Percentiles rank a stretch among this genome's conserved stretches.
Evolutionary conservation across 2,888 invertebrate genomes (phyloP).

Genomic region (Luperina nickerlii): DNA sequence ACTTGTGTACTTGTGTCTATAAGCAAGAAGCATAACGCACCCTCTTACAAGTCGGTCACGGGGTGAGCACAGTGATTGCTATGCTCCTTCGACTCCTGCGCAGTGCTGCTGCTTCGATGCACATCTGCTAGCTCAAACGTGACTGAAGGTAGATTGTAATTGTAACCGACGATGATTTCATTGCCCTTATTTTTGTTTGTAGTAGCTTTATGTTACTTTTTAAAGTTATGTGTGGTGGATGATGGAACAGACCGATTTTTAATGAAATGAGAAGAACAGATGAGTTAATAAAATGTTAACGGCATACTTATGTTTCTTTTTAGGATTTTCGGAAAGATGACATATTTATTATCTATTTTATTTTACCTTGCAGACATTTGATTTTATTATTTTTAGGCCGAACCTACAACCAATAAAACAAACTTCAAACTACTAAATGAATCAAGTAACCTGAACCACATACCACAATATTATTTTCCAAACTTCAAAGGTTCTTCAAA

Average conservation of each 20-base stretch:
- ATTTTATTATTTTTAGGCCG: background rate
- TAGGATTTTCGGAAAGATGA: background rate
- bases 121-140: slow-evolving; percentile 52
- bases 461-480: slow-evolving; percentile 13
- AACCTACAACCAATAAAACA: background rate
- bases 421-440: background rate
- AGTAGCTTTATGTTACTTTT: background rate
- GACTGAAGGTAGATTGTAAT: slow-evolving; percentile 44
- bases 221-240: slow-evolving; percentile 4
- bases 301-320: background rate
- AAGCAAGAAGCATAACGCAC: slow-evolving; percentile 77
- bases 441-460: slow-evolving; percentile 11
- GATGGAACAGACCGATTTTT: slow-evolving; percentile 1
- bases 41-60: slow-evolving; percentile 73
- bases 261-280: background rate
- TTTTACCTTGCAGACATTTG: background rate
- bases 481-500: slow-evolving; percentile 28
- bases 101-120: slow-evolving; percentile 68
- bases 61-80: slow-evolving; percentile 77
- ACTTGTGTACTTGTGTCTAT: slow-evolving; percentile 33
- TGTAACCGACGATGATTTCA: slow-evolving; percentile 51
- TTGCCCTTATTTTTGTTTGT: slow-evolving; percentile 38
- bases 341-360: background rate
- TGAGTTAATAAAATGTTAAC: background rate
- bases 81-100: slow-evolving; percentile 64